A percentile compares a stretch with the other conserved stretches of the same genome.
Conservation (phyloP, 2,113 vertebrate genomes). For the Microtus richardsoni region DNA sequence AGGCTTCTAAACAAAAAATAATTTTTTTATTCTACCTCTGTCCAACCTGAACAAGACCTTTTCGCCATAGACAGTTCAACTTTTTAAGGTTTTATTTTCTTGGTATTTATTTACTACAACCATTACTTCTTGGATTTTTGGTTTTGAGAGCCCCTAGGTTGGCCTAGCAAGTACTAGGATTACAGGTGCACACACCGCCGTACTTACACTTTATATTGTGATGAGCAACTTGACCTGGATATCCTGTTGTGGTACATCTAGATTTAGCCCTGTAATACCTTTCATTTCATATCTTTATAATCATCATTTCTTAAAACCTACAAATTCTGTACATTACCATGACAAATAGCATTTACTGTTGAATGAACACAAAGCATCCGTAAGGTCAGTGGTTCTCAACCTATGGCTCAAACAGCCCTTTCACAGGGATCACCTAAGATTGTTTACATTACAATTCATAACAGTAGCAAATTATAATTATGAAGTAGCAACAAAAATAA, state of each 20-base stretch:
- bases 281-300: background rate
- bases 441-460: background rate
- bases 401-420: background rate
- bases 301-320: constrained; percentile 15
- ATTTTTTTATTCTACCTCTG: background rate
- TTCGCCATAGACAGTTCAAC: background rate
- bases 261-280: constrained; percentile 37
- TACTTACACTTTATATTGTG: background rate
- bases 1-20: constrained; percentile 1
- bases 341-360: background rate
- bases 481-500: background rate
- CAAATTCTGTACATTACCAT: constrained; percentile 18
- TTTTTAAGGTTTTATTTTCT: constrained; percentile 22
- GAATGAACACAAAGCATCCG: background rate
- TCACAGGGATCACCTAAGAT: background rate
- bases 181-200: background rate
- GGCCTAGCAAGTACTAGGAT: background rate
- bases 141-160: background rate
- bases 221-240: constrained; percentile 15
- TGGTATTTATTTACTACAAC: constrained; percentile 14
- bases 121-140: background rate
- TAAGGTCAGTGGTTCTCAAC: background rate
- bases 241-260: constrained; percentile 6
- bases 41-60: background rate
- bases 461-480: background rate